These are phyloP conservation scores for Petroica traversi DNA, from an alignment of 2,113 vertebrate species.

Conservation along the genomic window DNA sequence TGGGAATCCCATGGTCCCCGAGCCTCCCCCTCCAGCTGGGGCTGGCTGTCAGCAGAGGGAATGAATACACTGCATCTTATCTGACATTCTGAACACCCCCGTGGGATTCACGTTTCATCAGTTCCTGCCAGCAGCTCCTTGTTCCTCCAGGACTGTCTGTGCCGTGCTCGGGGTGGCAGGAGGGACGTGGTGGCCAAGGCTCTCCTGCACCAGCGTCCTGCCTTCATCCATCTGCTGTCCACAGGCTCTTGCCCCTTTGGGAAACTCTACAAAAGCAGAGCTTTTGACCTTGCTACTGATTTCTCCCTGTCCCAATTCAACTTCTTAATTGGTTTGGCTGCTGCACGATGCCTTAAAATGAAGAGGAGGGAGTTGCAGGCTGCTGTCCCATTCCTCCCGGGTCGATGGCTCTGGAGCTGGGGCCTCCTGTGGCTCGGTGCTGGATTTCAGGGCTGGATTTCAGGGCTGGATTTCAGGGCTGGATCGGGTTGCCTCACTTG, in stretches of 20 bases:
- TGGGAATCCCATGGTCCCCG: rapidly evolving
- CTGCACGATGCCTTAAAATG: neutral
- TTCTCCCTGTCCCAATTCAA: neutral
- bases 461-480: neutral
- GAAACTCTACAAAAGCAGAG: neutral
- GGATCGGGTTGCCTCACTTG: neutral
- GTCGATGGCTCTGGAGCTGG: neutral
- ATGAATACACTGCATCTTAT: neutral
- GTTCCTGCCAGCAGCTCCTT: neutral
- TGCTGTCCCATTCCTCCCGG: rapidly evolving
- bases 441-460: neutral
- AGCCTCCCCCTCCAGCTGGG: neutral
- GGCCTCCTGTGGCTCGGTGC: neutral
- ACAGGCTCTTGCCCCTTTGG: neutral
- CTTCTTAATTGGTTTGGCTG: neutral
- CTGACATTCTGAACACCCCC: neutral
- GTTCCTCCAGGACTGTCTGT: neutral
- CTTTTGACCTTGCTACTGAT: neutral
- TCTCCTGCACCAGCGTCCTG: rapidly evolving
- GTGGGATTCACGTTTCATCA: neutral
- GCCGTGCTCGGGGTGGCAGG: neutral
- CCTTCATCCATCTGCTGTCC: neutral
- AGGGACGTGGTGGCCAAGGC: neutral
- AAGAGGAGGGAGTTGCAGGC: neutral
- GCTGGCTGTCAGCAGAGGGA: neutral